Conservation (phyloP, 1,140 invertebrate species). For the Mesaphorura yosii region DNA sequence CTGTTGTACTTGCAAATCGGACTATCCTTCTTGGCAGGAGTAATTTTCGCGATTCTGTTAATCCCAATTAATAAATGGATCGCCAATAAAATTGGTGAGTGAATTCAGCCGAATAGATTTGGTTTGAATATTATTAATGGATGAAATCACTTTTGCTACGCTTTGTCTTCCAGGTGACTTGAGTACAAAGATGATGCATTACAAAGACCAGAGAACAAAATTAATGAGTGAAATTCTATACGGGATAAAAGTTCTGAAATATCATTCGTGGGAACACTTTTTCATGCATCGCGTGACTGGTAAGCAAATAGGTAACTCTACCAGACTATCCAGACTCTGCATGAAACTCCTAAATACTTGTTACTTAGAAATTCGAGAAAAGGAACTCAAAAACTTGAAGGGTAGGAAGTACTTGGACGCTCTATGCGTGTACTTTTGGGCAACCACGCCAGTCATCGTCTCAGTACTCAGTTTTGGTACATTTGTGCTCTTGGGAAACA, state of each 20-base stretch:
- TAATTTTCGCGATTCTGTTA: slow-evolving; percentile 70
- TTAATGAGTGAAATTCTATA: slow-evolving; percentile 75
- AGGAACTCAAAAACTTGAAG: slow-evolving; percentile 64
- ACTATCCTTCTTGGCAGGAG: slow-evolving; percentile 76
- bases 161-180: slow-evolving; percentile 41
- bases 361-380: slow-evolving; percentile 46
- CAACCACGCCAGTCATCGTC: slow-evolving; percentile 92
- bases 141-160: slow-evolving; percentile 4
- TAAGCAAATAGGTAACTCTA: slow-evolving; percentile 28
- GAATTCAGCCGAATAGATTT: not conserved
- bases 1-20: slow-evolving; percentile 79
- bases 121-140: no score
- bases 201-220: slow-evolving; percentile 82
- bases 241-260: slow-evolving; percentile 80
- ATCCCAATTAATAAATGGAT: slow-evolving; percentile 91
- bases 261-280: slow-evolving; percentile 85
- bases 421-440: slow-evolving; percentile 98
- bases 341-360: no score
- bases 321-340: no score
- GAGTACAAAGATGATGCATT: slow-evolving; percentile 76
- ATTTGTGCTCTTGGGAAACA: slow-evolving; percentile 70
- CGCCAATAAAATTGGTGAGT: slow-evolving; percentile 71
- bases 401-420: slow-evolving; percentile 93
- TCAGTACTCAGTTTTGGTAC: slow-evolving; percentile 81
- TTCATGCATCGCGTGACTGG: slow-evolving; percentile 57